A percentile compares a stretch with the other conserved stretches of the same genome.
Evolutionary conservation across 2,797 vertebrate genomes (phyloP).

Genomic region (Poecilia gillii): DNA sequence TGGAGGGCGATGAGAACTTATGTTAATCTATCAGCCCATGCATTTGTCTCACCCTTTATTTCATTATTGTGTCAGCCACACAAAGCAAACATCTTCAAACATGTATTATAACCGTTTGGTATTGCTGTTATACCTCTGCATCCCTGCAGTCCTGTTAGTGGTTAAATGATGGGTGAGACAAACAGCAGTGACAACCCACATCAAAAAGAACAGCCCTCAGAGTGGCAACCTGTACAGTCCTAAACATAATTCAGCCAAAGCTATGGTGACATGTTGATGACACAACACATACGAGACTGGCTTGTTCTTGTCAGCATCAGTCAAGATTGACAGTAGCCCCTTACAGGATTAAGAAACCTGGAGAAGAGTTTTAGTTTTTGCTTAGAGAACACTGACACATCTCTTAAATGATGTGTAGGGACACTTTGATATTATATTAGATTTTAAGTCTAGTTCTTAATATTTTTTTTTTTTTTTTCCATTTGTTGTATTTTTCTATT

Average conservation of each 20-base stretch:
- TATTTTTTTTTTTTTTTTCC: not conserved
- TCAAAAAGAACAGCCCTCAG: not conserved
- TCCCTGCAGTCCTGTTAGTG: not conserved
- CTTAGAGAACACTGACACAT: not conserved
- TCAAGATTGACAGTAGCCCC: not conserved
- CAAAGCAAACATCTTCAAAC: not conserved
- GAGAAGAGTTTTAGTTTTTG: not conserved
- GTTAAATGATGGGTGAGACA: conserved; percentile 1
- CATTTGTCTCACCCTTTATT: not conserved
- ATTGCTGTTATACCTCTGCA: not conserved
- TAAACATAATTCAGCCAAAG: not conserved
- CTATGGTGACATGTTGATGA: not conserved
- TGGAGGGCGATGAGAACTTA: not conserved
- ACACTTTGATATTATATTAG: not conserved
- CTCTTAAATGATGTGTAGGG: not conserved
- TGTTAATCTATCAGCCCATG: not conserved
- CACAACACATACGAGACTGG: not conserved
- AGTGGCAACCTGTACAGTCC: not conserved
- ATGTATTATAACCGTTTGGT: not conserved
- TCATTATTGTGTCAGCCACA: not conserved
- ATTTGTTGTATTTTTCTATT: not conserved
- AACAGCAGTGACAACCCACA: not conserved
- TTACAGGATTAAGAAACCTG: not conserved
- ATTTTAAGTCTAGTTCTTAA: not conserved
- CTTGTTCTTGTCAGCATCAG: conserved; percentile 3